phyloP scores from a whole-genome alignment of 2,797 vertebrate species.

The Galaxias olidus region DNA sequence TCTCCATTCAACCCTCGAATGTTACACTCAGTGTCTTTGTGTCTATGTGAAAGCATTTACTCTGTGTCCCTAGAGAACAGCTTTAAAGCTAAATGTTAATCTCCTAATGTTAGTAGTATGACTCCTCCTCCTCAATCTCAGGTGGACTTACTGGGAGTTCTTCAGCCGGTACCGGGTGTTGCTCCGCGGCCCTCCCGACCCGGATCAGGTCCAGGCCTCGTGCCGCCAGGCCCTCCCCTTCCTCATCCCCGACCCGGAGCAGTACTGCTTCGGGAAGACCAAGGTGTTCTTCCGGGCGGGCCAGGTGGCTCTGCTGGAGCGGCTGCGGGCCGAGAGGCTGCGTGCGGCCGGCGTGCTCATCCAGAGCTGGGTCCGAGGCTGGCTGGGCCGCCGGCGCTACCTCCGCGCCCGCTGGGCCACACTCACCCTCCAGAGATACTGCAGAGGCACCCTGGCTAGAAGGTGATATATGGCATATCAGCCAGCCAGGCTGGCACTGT shows the following conservation, averaged over 20 bases:
- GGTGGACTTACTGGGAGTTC: constrained; percentile 79
- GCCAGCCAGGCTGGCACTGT: background rate
- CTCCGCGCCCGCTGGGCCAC: constrained; percentile 38
- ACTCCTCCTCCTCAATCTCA: constrained; percentile 28
- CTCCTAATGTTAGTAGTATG: no score
- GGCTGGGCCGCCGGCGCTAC: constrained; percentile 66
- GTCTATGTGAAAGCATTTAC: background rate
- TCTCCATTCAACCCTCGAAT: background rate
- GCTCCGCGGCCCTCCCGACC: constrained; percentile 46
- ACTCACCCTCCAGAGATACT: constrained; percentile 68
- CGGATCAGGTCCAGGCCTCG: constrained; percentile 50
- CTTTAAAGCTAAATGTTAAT: background rate
- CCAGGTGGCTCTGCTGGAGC: constrained; percentile 80
- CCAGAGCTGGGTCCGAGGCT: constrained; percentile 76
- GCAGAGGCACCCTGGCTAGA: constrained; percentile 69
- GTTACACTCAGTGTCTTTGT: background rate
- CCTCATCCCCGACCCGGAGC: constrained; percentile 72
- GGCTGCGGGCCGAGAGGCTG: constrained; percentile 67
- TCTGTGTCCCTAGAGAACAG: background rate
- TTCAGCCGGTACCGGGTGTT: constrained; percentile 74
- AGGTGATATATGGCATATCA: constrained; percentile 55
- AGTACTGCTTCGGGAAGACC: constrained; percentile 77
- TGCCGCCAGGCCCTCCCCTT: constrained; percentile 60
- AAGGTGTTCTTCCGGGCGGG: constrained; percentile 78
- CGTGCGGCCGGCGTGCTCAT: constrained; percentile 67